Conservation (phyloP, 2,888 invertebrate species). For the Drosophila differens region DNA sequence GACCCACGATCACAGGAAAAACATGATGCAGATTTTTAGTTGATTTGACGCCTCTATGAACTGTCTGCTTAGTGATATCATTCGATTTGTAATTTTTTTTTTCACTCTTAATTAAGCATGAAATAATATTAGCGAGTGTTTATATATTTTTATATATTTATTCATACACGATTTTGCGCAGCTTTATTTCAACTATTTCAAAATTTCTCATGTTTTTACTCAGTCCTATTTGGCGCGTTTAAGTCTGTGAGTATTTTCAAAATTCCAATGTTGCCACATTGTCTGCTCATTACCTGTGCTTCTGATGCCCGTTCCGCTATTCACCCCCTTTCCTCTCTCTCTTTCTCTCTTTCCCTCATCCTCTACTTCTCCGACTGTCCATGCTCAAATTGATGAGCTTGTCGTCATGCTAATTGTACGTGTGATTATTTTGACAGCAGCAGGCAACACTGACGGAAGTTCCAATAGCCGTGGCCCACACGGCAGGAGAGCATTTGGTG, state of each 20-base stretch:
- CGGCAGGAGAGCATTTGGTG: constrained; percentile 29
- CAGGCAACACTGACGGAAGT: constrained; percentile 36
- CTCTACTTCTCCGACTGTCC: constrained; percentile 9
- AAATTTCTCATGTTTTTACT: neutral
- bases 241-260: neutral
- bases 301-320: neutral
- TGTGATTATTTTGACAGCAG: constrained; percentile 82
- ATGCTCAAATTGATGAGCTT: constrained; percentile 73
- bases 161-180: too few species aligned
- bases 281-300: constrained; percentile 33
- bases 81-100: too few species aligned
- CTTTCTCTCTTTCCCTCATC: neutral
- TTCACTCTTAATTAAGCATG: too few species aligned
- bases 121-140: too few species aligned
- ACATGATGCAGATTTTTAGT: too few species aligned
- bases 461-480: constrained; percentile 40
- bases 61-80: too few species aligned
- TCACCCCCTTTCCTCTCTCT: neutral
- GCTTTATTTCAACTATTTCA: neutral
- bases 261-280: constrained; percentile 10
- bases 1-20: too few species aligned
- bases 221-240: neutral
- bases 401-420: constrained; percentile 82
- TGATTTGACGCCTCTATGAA: too few species aligned
- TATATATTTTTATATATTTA: too few species aligned